phyloP scores from a whole-genome alignment of 1,140 invertebrate species.

The Meloidogyne chitwoodi region DNA sequence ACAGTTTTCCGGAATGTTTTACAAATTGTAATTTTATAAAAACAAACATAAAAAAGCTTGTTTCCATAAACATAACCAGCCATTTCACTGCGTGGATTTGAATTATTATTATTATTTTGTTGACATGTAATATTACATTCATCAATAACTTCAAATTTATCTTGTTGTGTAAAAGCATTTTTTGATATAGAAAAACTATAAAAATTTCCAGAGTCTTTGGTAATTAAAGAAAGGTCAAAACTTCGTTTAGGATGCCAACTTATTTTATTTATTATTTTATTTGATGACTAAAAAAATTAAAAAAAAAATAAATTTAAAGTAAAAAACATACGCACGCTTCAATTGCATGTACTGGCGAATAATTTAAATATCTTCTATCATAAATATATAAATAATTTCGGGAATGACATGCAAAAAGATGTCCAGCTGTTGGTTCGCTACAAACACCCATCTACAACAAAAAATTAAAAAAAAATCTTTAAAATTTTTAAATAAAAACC shows the following conservation, averaged over 20 bases:
- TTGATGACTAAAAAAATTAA: background rate
- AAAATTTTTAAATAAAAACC: background rate
- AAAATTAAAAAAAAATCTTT: too few relatives aligned
- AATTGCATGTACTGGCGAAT: slow-evolving; percentile 19
- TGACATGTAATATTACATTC: background rate
- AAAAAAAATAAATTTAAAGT: background rate
- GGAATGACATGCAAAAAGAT: slow-evolving; percentile 27
- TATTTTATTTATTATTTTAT: slow-evolving; percentile 18
- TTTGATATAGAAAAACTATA: slow-evolving; percentile 32
- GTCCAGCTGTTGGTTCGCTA: slow-evolving; percentile 21
- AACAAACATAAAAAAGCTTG: background rate
- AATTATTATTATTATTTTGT: background rate
- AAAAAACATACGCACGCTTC: slow-evolving; percentile 16
- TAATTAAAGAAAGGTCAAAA: slow-evolving; percentile 20
- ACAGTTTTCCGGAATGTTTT: too few relatives aligned
- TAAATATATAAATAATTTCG: slow-evolving; percentile 22
- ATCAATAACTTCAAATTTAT: background rate
- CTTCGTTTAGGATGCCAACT: slow-evolving; percentile 9
- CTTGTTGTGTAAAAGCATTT: slow-evolving; percentile 7
- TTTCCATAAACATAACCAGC: background rate
- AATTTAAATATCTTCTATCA: slow-evolving; percentile 20
- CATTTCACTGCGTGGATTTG: background rate
- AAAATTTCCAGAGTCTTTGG: slow-evolving; percentile 21
- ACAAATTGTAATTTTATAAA: too few relatives aligned
- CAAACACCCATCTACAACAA: slow-evolving; percentile 11